phyloP scores from a whole-genome alignment of 2,797 vertebrate species.

The Moxostoma hubbsi region DNA sequence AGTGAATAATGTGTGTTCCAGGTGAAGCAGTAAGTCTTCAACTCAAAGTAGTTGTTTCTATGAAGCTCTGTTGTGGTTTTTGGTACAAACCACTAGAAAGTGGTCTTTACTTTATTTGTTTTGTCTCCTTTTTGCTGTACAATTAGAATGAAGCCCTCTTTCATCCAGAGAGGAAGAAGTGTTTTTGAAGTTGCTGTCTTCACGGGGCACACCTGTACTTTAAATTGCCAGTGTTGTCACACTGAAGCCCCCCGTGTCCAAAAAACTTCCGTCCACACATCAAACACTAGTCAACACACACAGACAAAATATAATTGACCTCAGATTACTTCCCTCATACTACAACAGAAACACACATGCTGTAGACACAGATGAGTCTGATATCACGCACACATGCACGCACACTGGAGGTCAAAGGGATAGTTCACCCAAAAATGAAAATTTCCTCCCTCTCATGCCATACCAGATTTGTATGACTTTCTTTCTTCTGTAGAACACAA shows the following conservation, averaged over 20 bases:
- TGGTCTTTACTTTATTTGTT: conserved; percentile 36
- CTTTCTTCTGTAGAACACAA: too few relatives aligned
- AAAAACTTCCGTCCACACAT: conserved; percentile 83
- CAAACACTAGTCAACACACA: conserved; percentile 80
- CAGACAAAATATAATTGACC: conserved; percentile 84
- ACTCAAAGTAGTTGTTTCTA: not conserved
- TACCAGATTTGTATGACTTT: too few relatives aligned
- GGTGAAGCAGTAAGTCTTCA: conserved; percentile 15
- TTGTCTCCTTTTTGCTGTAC: not conserved
- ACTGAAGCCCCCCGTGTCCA: conserved; percentile 62
- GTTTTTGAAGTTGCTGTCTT: conserved; percentile 78
- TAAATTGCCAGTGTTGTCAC: conserved; percentile 78
- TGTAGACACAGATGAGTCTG: conserved; percentile 47
- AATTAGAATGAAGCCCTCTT: conserved; percentile 21
- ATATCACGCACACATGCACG: conserved; percentile 42
- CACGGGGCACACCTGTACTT: conserved; percentile 89
- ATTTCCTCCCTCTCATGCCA: too few relatives aligned
- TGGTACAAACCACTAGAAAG: conserved; percentile 56
- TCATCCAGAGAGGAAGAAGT: conserved; percentile 57
- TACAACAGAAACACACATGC: conserved; percentile 43
- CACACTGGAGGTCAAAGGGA: too few relatives aligned
- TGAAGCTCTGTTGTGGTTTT: conserved; percentile 46
- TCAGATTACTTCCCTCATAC: conserved; percentile 44
- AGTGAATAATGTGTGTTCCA: conserved; percentile 4
- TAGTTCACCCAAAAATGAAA: too few relatives aligned